Evolutionary conservation across 2,113 vertebrate species (phyloP), one percentile per base, ranked within the genome.

Genomic region (Myotis brandtii): DNA sequence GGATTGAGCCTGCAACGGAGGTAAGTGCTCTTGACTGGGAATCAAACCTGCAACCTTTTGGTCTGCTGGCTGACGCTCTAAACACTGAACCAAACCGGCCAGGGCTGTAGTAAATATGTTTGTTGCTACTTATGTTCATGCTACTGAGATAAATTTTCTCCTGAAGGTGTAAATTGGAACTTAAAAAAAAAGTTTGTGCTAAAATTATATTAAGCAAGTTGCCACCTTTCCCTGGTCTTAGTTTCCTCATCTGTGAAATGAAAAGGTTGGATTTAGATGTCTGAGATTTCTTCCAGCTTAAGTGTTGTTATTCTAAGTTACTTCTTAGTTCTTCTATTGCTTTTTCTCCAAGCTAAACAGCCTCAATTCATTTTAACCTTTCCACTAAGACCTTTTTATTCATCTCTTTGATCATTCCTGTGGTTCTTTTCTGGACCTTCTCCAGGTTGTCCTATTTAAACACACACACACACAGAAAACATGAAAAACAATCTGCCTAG

Each of bases 321-420:
- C 77, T 95, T 72, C 72, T 96, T 97, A 95, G 92, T 96, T 97
- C 88, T 97, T 86, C 48, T 91, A 10, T 94, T 97, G 96, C 88
- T 72, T 89, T 96, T 97, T 88, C 82, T 97, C 97, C 97, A 97
- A 97, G 88, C 73, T 95, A 97, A 97, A 97, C 95, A 97, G 89
- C 82, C 64, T 91, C 73, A 95, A 59, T 97, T 97, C 93, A 40
- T 95, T 95, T 96, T 96, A 96, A 97, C 96, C 92, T 97, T 97
- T 97, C 93, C 93, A 95, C 95, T 94, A 97, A 96, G 95, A 96
- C 93, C 94, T 97, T 97, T 95, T 95, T 95, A 96, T 95, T 97
- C 82, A 95, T 97, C 77, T 77, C 91, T 97, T 97, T 97, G 94
- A 95, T 97, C 93, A 95, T 96, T 95, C 79, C 93, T 97, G 94